phyloP scores from a whole-genome alignment of 2,113 vertebrate genomes.

The Cavia aperea region DNA sequence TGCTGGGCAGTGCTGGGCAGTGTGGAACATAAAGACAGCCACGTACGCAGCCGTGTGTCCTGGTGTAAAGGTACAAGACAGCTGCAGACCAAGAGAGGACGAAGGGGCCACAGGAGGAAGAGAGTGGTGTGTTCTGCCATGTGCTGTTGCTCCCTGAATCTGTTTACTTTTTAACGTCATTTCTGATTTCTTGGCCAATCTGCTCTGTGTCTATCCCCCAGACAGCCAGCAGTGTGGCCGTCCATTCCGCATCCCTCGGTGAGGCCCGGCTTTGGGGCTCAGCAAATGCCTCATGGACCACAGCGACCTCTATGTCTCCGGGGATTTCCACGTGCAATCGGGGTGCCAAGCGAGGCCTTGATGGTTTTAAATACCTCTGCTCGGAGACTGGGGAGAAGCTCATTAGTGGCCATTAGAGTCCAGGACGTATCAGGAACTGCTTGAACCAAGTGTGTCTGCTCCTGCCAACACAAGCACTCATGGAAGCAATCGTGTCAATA shows the following conservation, averaged over 20 bases:
- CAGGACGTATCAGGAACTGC: conserved; percentile 68
- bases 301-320: rapidly evolving
- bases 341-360: conserved; percentile 55
- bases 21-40: not conserved
- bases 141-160: conserved; percentile 43
- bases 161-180: conserved; percentile 50
- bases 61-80: conserved; percentile 28
- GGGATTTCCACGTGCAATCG: conserved; percentile 27
- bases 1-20: not conserved
- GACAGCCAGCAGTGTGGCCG: conserved; percentile 12
- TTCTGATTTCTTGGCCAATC: conserved; percentile 55
- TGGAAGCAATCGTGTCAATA: conserved; percentile 73
- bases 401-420: conserved; percentile 72
- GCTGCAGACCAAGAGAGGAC: conserved; percentile 23
- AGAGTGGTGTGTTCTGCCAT: conserved; percentile 38
- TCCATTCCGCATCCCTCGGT: not conserved
- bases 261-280: not conserved
- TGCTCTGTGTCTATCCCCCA: conserved; percentile 18
- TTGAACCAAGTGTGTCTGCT: conserved; percentile 65
- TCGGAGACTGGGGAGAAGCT: conserved; percentile 68
- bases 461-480: conserved; percentile 73
- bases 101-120: not conserved
- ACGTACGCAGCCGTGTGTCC: conserved; percentile 6
- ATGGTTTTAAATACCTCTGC: conserved; percentile 71
- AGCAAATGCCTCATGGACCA: conserved; percentile 44